phyloP scores from a whole-genome alignment of 1,140 invertebrate species.

The Coenobita brevimanus region DNA sequence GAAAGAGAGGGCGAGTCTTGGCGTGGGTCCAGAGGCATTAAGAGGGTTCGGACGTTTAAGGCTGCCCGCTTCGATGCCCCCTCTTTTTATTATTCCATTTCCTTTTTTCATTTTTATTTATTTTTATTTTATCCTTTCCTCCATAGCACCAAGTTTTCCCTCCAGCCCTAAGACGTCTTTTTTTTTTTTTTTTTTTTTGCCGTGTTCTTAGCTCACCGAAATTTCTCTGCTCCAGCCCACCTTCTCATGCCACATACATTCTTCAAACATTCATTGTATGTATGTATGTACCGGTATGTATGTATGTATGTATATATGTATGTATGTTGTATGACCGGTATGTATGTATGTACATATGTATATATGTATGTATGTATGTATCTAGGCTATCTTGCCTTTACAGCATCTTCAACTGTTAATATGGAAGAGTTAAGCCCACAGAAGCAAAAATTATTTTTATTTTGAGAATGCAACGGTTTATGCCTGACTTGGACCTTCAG shows the following conservation, averaged over 20 bases:
- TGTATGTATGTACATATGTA: too few species aligned
- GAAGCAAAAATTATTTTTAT: too few species aligned
- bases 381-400: too few species aligned
- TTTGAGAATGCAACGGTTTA: too few species aligned
- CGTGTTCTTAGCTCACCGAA: neutral
- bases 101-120: neutral
- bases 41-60: neutral
- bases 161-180: neutral
- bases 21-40: neutral
- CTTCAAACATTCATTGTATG: too few species aligned
- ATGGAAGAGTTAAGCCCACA: too few species aligned
- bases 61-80: neutral
- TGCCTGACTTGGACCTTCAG: too few species aligned
- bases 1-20: neutral
- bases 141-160: neutral
- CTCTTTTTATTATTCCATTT: neutral
- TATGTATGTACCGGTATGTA: neutral
- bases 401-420: too few species aligned
- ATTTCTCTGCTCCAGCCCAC: neutral
- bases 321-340: too few species aligned
- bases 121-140: neutral
- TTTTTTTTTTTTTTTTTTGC: neutral
- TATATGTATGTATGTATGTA: too few species aligned
- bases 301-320: neutral
- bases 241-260: neutral